These are phyloP conservation scores for Platycheirus albimanus DNA, from an alignment of 2,888 invertebrate genomes.

Conservation along the genomic window DNA sequence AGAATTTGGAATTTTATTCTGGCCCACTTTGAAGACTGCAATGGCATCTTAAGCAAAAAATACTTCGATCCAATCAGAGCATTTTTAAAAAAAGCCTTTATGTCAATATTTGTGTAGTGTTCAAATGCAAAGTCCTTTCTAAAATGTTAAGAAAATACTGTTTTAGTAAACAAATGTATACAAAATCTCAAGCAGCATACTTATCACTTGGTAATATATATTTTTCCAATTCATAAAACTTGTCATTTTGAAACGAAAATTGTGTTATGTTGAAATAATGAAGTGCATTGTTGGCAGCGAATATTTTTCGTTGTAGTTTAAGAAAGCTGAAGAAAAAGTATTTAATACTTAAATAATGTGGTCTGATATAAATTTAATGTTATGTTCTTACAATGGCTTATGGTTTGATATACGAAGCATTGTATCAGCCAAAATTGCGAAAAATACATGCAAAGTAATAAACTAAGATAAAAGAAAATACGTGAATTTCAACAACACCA, in stretches of 20 bases:
- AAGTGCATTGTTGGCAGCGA: conserved; percentile 88
- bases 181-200: conserved; percentile 15
- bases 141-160: conserved; percentile 36
- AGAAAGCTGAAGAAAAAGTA: conserved; percentile 85
- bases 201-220: conserved; percentile 39
- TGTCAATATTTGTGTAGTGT: conserved; percentile 77
- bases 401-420: conserved; percentile 86
- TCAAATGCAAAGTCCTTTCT: conserved; percentile 76
- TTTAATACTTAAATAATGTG: neutral
- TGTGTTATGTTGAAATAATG: conserved; percentile 89
- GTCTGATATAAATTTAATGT: neutral
- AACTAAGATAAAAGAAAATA: conserved; percentile 81
- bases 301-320: conserved; percentile 91
- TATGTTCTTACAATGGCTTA: conserved; percentile 86
- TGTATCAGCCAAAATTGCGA: conserved; percentile 90
- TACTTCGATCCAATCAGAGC: conserved; percentile 80
- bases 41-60: conserved; percentile 79
- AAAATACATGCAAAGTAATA: conserved; percentile 89
- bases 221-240: conserved; percentile 79
- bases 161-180: too few species aligned
- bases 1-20: conserved; percentile 55
- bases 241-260: conserved; percentile 90
- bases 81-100: conserved; percentile 77
- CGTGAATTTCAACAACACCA: neutral
- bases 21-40: conserved; percentile 39